These are phyloP conservation scores for Isurus oxyrinchus DNA, from an alignment of 2,113 vertebrate genomes.

Conservation along the genomic window DNA sequence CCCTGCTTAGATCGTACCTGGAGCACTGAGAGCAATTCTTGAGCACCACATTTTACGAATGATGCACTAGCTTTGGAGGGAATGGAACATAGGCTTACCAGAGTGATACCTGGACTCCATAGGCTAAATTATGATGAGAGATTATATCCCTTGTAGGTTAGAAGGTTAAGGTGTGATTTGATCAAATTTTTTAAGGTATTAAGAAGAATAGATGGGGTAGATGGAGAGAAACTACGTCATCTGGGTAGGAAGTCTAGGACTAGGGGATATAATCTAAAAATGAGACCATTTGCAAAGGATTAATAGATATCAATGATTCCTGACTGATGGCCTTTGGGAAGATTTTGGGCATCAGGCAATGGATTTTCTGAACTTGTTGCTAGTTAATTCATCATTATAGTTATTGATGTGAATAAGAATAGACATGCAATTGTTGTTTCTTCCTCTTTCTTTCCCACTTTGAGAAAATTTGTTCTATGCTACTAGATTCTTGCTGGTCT, in stretches of 20 bases:
- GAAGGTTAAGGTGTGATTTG: neutral
- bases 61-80: too few relatives aligned
- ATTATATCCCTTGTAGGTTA: neutral
- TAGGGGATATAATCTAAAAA: neutral
- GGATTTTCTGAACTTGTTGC: neutral
- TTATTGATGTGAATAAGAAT: neutral
- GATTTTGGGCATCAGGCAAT: neutral
- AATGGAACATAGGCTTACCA: neutral
- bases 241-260: neutral
- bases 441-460: neutral
- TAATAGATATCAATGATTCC: neutral
- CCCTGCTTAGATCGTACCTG: neutral
- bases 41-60: neutral
- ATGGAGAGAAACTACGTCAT: neutral
- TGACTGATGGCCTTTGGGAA: neutral
- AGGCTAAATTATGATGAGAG: neutral
- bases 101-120: neutral
- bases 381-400: neutral
- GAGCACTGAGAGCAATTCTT: neutral
- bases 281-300: neutral
- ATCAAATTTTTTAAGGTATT: neutral
- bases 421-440: neutral
- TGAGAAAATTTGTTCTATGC: neutral
- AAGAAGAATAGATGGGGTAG: neutral
- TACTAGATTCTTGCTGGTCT: neutral